Percentiles rank a stretch among this genome's conserved stretches.
These are phyloP conservation scores for Agriopis marginaria DNA, from an alignment of 2,888 invertebrate genomes.

Conservation along the genomic window DNA sequence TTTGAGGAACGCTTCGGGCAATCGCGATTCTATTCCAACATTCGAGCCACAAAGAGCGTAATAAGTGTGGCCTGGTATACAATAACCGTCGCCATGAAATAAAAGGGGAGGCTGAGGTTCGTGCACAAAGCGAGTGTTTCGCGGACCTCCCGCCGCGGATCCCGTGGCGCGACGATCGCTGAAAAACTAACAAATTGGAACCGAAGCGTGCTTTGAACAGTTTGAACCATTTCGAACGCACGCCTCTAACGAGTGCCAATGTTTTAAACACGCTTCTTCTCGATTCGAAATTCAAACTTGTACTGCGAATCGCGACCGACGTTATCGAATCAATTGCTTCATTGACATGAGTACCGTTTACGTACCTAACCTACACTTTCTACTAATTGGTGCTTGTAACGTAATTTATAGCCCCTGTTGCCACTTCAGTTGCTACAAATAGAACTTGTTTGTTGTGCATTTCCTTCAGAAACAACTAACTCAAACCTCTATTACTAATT, in stretches of 20 bases:
- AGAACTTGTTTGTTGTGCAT: background rate
- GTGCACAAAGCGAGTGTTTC: slow-evolving; percentile 70
- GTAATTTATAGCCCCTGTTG: slow-evolving; percentile 5
- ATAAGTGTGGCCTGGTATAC: slow-evolving; percentile 67
- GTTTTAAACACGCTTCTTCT: slow-evolving; percentile 57
- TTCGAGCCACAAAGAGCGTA: slow-evolving; percentile 65
- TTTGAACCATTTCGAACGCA: slow-evolving; percentile 27
- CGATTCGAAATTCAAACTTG: slow-evolving; percentile 7
- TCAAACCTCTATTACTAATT: background rate
- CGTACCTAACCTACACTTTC: slow-evolving; percentile 18
- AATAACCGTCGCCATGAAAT: slow-evolving; percentile 74
- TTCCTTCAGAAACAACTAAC: background rate
- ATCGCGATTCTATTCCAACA: slow-evolving; percentile 62
- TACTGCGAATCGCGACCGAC: slow-evolving; percentile 7
- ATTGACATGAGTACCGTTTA: slow-evolving; percentile 32
- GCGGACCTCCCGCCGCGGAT: slow-evolving; percentile 70
- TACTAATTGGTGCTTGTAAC: slow-evolving; percentile 17
- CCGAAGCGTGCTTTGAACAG: slow-evolving; percentile 48
- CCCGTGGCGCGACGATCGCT: slow-evolving; percentile 65
- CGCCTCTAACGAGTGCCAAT: slow-evolving; percentile 63
- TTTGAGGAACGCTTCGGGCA: slow-evolving; percentile 58
- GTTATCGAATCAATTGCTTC: slow-evolving; percentile 38
- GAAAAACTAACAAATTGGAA: slow-evolving; percentile 71
- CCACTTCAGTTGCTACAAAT: slow-evolving; percentile 15
- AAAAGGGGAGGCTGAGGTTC: slow-evolving; percentile 68